A percentile compares a stretch with the other conserved stretches of the same genome.
Evolutionary conservation across 2,113 vertebrate species (phyloP).

Genomic region (Colius striatus): DNA sequence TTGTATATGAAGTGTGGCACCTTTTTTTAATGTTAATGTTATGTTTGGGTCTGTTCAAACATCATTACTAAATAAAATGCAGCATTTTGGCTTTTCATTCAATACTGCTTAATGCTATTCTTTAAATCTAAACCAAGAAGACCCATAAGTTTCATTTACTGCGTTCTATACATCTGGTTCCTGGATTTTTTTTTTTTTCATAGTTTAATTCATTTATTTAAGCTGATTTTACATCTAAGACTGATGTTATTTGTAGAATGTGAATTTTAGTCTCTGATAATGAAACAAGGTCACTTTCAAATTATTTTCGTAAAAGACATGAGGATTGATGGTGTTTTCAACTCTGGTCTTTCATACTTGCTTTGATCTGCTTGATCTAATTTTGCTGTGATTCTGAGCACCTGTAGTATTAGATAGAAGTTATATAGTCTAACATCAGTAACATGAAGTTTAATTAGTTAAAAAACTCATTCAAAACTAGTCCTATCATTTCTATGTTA

Average conservation of each 20-base stretch:
- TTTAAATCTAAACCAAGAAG: neutral
- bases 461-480: neutral
- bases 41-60: neutral
- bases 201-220: neutral
- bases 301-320: neutral
- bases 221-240: neutral
- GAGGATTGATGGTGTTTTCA: neutral
- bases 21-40: neutral
- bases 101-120: fast-evolving
- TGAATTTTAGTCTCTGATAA: neutral
- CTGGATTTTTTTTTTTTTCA: fast-evolving
- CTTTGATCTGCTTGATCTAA: neutral
- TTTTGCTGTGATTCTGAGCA: neutral
- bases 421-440: neutral
- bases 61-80: neutral
- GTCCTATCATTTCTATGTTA: neutral
- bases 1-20: neutral
- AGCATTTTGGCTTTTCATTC: neutral
- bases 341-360: neutral
- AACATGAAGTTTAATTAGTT: neutral
- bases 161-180: neutral
- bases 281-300: neutral
- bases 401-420: neutral
- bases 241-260: neutral
- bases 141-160: fast-evolving